Evolutionary conservation across 2,888 invertebrate species (phyloP).

Genomic region (Phymatocera aterrima): DNA sequence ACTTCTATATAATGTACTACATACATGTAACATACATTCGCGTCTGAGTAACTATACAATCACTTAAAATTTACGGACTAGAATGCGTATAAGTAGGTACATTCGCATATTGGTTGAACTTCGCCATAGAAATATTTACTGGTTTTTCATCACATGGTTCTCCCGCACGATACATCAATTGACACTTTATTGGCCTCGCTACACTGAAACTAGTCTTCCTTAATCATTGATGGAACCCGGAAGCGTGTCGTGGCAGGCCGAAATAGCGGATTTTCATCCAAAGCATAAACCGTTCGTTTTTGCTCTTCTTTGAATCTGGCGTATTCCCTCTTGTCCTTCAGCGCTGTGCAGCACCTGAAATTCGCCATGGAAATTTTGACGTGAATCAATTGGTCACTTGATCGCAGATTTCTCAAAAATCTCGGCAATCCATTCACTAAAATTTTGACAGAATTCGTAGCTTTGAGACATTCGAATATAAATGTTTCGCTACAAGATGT

Average conservation of each 20-base stretch:
- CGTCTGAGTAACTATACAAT: conserved; percentile 6
- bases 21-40: neutral
- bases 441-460: no score
- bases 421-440: neutral
- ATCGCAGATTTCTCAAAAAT: neutral
- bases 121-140: neutral
- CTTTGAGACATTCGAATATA: no score
- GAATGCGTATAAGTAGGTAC: conserved; percentile 35
- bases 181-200: neutral
- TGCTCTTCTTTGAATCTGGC: conserved; percentile 59
- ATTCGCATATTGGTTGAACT: conserved; percentile 18
- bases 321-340: conserved; percentile 60
- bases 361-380: neutral
- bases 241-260: conserved; percentile 79
- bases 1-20: no score
- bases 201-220: conserved; percentile 56
- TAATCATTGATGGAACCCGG: conserved; percentile 74
- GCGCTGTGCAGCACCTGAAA: conserved; percentile 56
- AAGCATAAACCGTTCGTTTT: conserved; percentile 58
- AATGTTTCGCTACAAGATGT: no score
- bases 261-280: conserved; percentile 79
- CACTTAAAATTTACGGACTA: conserved; percentile 32
- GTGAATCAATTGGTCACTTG: neutral
- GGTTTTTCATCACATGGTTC: neutral
- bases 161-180: neutral